Conservation (phyloP, 2,113 vertebrate genomes). For the Glaucomys volans region DNA sequence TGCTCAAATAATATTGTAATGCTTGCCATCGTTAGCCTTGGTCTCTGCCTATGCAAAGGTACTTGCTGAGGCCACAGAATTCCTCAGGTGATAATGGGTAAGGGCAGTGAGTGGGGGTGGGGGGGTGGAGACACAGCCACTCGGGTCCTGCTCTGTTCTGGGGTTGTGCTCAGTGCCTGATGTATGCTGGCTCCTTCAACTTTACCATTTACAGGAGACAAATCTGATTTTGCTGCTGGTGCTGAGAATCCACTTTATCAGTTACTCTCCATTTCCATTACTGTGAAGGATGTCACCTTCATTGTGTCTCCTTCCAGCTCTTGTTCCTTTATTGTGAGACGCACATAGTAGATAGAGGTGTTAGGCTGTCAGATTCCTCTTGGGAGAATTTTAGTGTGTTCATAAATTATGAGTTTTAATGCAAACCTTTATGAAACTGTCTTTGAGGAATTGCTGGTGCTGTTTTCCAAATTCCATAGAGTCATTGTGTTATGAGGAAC, state of each 20-base stretch:
- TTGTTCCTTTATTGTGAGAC: not conserved
- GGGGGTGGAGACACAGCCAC: not conserved
- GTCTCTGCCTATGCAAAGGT: not conserved
- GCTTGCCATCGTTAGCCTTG: not conserved
- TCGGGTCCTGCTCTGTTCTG: not conserved
- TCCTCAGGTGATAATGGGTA: not conserved
- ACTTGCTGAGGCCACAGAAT: not conserved
- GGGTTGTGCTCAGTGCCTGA: not conserved
- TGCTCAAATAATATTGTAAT: not conserved
- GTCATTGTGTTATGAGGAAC: not conserved
- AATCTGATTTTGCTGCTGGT: not conserved
- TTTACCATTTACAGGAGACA: not conserved
- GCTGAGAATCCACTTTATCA: not conserved
- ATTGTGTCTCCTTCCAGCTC: not conserved
- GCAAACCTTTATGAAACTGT: not conserved
- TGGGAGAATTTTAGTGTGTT: not conserved
- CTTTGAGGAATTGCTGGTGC: not conserved
- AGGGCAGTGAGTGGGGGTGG: not conserved
- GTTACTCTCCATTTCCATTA: not conserved
- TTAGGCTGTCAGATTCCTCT: not conserved
- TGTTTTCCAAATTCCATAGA: constrained; percentile 31
- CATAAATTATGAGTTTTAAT: not conserved
- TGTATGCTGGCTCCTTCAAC: not conserved
- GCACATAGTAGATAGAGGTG: not conserved
- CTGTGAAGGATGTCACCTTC: not conserved